A percentile compares a stretch with the other conserved stretches of the same genome.
Conservation (phyloP, 2,888 invertebrate genomes). For the Teleiodes luculella region DNA sequence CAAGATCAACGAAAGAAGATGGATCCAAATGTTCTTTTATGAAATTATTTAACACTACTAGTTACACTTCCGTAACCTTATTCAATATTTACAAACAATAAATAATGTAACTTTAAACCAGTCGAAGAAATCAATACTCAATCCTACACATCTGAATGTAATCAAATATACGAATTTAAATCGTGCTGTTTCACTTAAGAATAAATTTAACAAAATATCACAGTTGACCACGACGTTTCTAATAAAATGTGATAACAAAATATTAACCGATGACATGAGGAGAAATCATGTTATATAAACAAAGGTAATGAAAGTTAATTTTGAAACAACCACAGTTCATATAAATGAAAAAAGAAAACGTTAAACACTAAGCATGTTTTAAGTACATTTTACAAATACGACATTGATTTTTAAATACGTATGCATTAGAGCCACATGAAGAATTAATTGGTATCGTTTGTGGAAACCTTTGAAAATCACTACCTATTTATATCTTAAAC, state of each 20-base stretch:
- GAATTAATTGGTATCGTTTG: constrained; percentile 57
- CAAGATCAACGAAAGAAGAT: constrained; percentile 33
- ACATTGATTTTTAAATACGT: constrained; percentile 61
- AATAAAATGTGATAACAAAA: constrained; percentile 59
- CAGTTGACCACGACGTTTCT: constrained; percentile 75
- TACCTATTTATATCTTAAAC: constrained; percentile 33
- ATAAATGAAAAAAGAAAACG: constrained; percentile 36
- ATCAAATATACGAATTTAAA: constrained; percentile 51
- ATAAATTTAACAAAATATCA: constrained; percentile 78
- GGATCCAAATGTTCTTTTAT: constrained; percentile 33
- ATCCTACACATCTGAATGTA: constrained; percentile 40
- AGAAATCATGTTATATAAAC: constrained; percentile 27
- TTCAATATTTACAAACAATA: constrained; percentile 75
- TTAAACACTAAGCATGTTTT: constrained; percentile 57
- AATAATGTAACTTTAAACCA: constrained; percentile 70
- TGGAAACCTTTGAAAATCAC: constrained; percentile 50
- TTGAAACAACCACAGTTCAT: constrained; percentile 28
- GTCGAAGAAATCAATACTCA: constrained; percentile 45
- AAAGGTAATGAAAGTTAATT: constrained; percentile 29
- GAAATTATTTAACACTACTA: constrained; percentile 57
- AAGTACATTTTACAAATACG: constrained; percentile 74
- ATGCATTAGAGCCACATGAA: constrained; percentile 59
- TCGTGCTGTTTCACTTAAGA: constrained; percentile 61
- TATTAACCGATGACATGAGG: constrained; percentile 39
- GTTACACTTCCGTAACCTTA: constrained; percentile 44